These are phyloP conservation scores for Temnothorax ravouxi DNA, from an alignment of 2,888 invertebrate genomes.

Conservation along the genomic window DNA sequence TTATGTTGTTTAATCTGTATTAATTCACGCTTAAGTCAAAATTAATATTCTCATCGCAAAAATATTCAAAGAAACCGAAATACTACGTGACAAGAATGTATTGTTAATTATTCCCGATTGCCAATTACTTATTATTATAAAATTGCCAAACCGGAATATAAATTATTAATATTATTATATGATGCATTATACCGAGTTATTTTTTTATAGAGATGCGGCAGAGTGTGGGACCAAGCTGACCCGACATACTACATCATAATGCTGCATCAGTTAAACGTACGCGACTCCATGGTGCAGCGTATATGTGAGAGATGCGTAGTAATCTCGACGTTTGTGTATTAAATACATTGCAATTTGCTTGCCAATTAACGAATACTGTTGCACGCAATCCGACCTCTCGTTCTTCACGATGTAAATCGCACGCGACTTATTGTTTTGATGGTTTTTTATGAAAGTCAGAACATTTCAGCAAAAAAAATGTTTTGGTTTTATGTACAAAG, in stretches of 20 bases:
- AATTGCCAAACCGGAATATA: slow-evolving; percentile 57
- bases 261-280: slow-evolving; percentile 47
- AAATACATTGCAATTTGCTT: slow-evolving; percentile 70
- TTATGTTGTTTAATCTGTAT: no score
- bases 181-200: slow-evolving; percentile 62
- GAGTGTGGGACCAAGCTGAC: slow-evolving; percentile 73
- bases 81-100: neutral
- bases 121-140: slow-evolving; percentile 55
- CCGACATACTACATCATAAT: slow-evolving; percentile 58
- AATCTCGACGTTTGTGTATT: slow-evolving; percentile 61
- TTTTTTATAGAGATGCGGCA: slow-evolving; percentile 58
- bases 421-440: neutral
- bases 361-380: slow-evolving; percentile 72
- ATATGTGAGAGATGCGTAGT: slow-evolving; percentile 25
- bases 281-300: neutral
- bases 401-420: neutral
- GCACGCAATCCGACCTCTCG: slow-evolving; percentile 40
- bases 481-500: neutral
- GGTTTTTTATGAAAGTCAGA: neutral
- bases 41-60: slow-evolving; percentile 9
- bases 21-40: neutral
- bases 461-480: neutral
- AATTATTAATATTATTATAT: slow-evolving; percentile 67
- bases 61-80: neutral
- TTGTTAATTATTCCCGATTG: slow-evolving; percentile 14